Percentiles rank a stretch among this genome's conserved stretches.
These are phyloP conservation scores for Champsocephalus gunnari DNA, from an alignment of 2,797 vertebrate genomes.

Conservation along the genomic window DNA sequence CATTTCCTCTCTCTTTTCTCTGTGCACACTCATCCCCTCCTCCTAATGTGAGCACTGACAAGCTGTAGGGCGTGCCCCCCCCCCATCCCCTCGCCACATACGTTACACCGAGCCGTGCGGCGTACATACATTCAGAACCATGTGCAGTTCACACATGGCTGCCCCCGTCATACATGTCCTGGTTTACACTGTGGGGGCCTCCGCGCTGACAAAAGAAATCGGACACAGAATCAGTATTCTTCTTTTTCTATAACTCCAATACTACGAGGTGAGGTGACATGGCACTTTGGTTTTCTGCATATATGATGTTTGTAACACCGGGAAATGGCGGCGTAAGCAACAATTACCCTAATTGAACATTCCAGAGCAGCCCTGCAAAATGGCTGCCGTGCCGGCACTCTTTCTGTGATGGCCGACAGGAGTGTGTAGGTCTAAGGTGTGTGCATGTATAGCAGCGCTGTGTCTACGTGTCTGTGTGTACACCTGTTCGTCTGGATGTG, in stretches of 20 bases:
- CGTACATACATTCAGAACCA: constrained; percentile 53
- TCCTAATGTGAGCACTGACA: constrained; percentile 67
- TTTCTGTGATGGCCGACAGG: constrained; percentile 82
- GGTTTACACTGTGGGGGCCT: constrained; percentile 43
- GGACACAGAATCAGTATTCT: constrained; percentile 3
- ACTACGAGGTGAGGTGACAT: constrained; percentile 8
- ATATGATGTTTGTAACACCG: constrained; percentile 17
- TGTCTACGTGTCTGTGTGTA: constrained; percentile 33
- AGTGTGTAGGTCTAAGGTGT: constrained; percentile 75
- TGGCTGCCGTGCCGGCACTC: constrained; percentile 78
- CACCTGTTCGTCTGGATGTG: constrained; percentile 33
- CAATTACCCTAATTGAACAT: constrained; percentile 80
- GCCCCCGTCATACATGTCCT: constrained; percentile 57
- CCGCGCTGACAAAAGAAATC: constrained; percentile 10
- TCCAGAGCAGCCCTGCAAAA: constrained; percentile 80
- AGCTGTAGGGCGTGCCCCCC: constrained; percentile 76
- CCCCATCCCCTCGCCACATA: constrained; percentile 25
- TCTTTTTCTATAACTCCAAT: constrained; percentile 6
- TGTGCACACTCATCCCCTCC: constrained; percentile 57
- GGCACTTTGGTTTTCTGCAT: constrained; percentile 1
- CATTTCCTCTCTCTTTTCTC: constrained; percentile 55
- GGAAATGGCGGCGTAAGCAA: constrained; percentile 50
- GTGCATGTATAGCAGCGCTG: constrained; percentile 54
- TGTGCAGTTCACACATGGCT: constrained; percentile 61
- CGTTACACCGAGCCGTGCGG: constrained; percentile 36